Conservation (phyloP, 2,888 invertebrate species). For the Temnothorax rugatulus region DNA sequence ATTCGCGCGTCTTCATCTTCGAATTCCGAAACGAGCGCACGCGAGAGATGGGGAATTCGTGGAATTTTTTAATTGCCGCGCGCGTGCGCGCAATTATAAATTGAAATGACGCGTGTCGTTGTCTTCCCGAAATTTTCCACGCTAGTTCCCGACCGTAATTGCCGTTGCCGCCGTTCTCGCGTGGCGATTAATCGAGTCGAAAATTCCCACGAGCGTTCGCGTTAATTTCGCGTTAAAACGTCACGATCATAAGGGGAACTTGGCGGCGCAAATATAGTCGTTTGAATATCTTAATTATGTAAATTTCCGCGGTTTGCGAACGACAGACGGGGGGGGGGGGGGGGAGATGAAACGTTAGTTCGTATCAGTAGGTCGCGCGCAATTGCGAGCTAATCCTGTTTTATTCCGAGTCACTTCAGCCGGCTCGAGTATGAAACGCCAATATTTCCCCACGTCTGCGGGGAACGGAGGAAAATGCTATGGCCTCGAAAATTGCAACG, state of each 20-base stretch:
- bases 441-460: conserved; percentile 40
- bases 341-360: conserved; percentile 27
- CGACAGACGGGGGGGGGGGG: neutral
- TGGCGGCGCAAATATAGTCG: conserved; percentile 44
- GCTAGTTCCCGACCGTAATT: conserved; percentile 7
- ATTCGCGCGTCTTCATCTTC: neutral
- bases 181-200: conserved; percentile 15
- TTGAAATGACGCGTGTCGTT: neutral
- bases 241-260: conserved; percentile 58
- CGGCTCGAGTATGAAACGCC: conserved; percentile 57
- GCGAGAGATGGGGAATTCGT: neutral
- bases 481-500: conserved; percentile 48
- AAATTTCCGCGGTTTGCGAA: conserved; percentile 60
- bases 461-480: conserved; percentile 20
- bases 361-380: conserved; percentile 63
- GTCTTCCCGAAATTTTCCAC: neutral
- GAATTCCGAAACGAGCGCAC: neutral
- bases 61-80: conserved; percentile 12
- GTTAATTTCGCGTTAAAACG: conserved; percentile 26
- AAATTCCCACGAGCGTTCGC: conserved; percentile 49
- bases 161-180: no score
- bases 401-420: conserved; percentile 67
- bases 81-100: neutral
- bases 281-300: conserved; percentile 71
- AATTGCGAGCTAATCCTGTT: conserved; percentile 69